Evolutionary conservation across 2,797 vertebrate species (phyloP), one percentile per base, ranked within the genome.

Genomic region (Chromobotia macracanthus): DNA sequence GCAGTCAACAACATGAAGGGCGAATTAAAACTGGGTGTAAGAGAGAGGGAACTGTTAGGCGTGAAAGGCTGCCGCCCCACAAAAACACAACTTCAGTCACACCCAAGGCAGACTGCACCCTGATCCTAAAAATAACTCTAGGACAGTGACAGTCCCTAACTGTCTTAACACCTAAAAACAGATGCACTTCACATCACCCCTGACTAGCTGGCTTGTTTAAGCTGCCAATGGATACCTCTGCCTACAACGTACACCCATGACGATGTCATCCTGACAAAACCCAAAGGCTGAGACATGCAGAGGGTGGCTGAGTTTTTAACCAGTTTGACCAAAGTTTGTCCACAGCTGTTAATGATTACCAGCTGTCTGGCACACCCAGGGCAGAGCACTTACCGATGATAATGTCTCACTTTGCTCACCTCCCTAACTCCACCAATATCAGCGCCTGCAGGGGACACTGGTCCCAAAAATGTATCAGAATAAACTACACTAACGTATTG

Each of bases 91-190:
- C 63, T 78, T 77, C 50, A 41, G 80, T 82, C 85, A 81, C 84
- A 86, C 87, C 87, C 84, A 81, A 77, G 67, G 23, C 66, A 15
- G 21, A 90, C 80, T 75, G 79, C 72, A 86, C 85, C 82, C 84
- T 79, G 80, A 77, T 82, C 87, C 91, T 93, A 93, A 91, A 91
- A 92, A 93, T 92, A 93, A 89, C 46, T 68, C 63, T 58, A 58
- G 82, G 81, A 80, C 83, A 44, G 63, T 53, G 71, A 71, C 80
- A 66, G 73, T 70, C 50, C 77, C 72, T 44, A 51, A 80, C 77
- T 51, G 76, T 77, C 78, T 82, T 50, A 56, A 55, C 72, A 67
- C 69, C 80, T 79, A 79, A 85, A 83, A 86, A 60, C 83, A 82
- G 79, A 72, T 66, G 60, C 63, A 71, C 69, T 79, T 61, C 55